These are phyloP conservation scores for Urosaurus nigricauda DNA, from an alignment of 2,797 vertebrate species.

Conservation along the genomic window DNA sequence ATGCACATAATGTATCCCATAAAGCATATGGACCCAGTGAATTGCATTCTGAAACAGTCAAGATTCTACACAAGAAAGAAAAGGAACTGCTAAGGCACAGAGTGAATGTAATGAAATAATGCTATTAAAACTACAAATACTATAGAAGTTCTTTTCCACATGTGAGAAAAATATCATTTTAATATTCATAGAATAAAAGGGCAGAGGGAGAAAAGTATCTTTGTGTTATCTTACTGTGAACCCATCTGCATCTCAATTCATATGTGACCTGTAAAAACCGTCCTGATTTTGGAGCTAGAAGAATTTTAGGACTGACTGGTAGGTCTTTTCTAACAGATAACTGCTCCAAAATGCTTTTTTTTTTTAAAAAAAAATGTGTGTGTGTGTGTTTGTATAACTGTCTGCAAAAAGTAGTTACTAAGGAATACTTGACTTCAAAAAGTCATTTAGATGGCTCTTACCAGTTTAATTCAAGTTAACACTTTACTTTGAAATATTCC, in stretches of 20 bases:
- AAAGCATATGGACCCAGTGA: constrained; percentile 60
- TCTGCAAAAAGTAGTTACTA: constrained; percentile 54
- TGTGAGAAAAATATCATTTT: constrained; percentile 56
- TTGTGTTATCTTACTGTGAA: constrained; percentile 42
- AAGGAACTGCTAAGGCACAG: constrained; percentile 45
- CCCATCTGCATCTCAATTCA: constrained; percentile 49
- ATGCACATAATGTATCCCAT: constrained; percentile 59
- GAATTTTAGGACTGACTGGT: constrained; percentile 40
- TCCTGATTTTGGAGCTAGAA: constrained; percentile 45
- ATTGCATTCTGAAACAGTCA: constrained; percentile 64
- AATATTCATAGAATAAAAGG: constrained; percentile 50
- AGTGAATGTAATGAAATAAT: constrained; percentile 57
- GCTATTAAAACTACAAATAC: constrained; percentile 53
- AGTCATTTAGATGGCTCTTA: constrained; percentile 42
- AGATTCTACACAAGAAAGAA: constrained; percentile 61
- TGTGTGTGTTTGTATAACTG: neutral
- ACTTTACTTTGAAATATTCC: constrained; percentile 51
- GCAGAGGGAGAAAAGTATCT: constrained; percentile 20
- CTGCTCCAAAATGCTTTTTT: constrained; percentile 54
- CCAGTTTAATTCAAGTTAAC: constrained; percentile 40
- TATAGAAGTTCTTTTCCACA: constrained; percentile 48
- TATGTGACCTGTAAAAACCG: constrained; percentile 45
- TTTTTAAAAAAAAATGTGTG: constrained; percentile 35
- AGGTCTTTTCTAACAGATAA: constrained; percentile 37
- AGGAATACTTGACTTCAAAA: constrained; percentile 51